A percentile compares a stretch with the other conserved stretches of the same genome.
phyloP scores from a whole-genome alignment of 2,888 invertebrate species.

The Rhagium mordax region DNA sequence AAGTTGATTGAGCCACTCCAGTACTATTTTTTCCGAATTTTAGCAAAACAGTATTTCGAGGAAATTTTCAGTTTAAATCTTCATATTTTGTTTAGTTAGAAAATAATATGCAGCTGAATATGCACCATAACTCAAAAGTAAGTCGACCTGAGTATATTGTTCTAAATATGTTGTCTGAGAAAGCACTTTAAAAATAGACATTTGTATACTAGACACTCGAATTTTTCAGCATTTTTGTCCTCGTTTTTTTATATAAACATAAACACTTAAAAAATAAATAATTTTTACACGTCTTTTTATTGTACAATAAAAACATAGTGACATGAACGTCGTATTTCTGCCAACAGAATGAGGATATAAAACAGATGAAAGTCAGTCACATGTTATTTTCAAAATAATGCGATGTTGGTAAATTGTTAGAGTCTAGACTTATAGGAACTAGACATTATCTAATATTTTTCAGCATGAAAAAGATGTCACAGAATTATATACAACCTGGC shows the following conservation, averaged over 20 bases:
- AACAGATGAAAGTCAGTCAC: slow-evolving; percentile 5
- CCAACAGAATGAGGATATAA: slow-evolving; percentile 2
- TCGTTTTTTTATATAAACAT: background rate
- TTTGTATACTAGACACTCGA: background rate
- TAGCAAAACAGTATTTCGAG: too few relatives aligned
- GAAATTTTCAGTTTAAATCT: too few relatives aligned
- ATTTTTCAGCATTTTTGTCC: background rate
- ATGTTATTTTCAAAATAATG: slow-evolving; percentile 6
- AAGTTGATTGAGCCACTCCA: too few relatives aligned
- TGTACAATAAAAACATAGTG: background rate
- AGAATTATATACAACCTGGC: slow-evolving; percentile 13
- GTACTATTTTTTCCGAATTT: too few relatives aligned
- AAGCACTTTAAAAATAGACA: background rate
- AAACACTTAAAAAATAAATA: background rate
- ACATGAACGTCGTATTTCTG: slow-evolving; percentile 14
- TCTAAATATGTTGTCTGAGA: background rate
- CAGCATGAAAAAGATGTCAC: background rate
- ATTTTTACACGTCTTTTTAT: slow-evolving; percentile 11
- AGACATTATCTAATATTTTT: background rate
- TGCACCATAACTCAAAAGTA: too few relatives aligned
- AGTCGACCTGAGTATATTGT: background rate
- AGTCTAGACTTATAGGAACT: slow-evolving; percentile 19
- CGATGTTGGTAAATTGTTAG: slow-evolving; percentile 3
- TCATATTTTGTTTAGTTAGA: too few relatives aligned
- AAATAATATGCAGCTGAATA: too few relatives aligned